phyloP scores from a whole-genome alignment of 1,140 invertebrate genomes.

The Papilio machaon region DNA sequence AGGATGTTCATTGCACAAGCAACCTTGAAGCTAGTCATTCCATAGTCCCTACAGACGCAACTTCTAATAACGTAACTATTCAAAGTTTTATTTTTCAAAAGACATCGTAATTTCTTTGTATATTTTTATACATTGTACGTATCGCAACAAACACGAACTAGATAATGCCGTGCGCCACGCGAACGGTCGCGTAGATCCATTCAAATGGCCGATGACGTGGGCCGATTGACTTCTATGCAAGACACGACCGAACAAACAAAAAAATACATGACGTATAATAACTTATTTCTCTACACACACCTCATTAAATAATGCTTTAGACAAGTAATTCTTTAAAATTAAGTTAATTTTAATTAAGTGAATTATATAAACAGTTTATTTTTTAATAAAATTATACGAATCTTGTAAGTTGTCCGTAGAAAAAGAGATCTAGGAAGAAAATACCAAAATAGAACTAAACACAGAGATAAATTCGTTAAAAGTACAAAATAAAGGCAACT shows the following conservation, averaged over 20 bases:
- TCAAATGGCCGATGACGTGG: constrained; percentile 71
- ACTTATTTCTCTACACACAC: constrained; percentile 13
- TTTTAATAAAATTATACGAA: no score
- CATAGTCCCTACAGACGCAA: background rate
- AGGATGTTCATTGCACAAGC: background rate
- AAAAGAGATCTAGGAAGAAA: no score
- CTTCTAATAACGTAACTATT: constrained; percentile 6
- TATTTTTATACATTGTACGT: constrained; percentile 50
- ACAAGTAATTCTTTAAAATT: background rate
- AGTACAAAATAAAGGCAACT: background rate
- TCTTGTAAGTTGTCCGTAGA: no score
- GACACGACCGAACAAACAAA: constrained; percentile 51
- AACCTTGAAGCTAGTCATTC: background rate
- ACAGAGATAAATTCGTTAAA: background rate
- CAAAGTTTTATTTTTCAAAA: constrained; percentile 34
- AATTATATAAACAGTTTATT: no score
- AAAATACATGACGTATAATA: constrained; percentile 34
- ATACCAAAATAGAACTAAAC: background rate
- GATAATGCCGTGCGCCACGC: constrained; percentile 71
- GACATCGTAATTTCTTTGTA: constrained; percentile 38
- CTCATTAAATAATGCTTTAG: background rate
- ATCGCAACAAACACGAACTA: constrained; percentile 50
- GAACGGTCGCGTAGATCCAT: constrained; percentile 63
- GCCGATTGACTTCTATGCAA: constrained; percentile 59
- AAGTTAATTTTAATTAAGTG: no score